Evolutionary conservation across 2,797 vertebrate species (phyloP).

Genomic region (Smutsia gigantea): DNA sequence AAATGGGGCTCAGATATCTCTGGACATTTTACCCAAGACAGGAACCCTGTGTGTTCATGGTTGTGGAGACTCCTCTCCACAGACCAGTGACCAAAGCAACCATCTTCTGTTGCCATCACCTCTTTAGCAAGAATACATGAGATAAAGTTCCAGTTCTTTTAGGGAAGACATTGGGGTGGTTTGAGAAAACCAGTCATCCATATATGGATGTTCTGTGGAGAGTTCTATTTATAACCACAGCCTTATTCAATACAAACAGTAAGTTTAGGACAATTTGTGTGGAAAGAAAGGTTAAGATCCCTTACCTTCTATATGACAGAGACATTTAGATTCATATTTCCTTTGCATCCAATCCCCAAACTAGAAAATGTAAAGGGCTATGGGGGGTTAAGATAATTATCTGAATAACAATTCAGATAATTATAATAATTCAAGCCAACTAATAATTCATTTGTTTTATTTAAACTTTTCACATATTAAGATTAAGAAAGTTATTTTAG

Average conservation of each 20-base stretch:
- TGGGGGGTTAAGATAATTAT: not conserved
- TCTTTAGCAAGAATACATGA: not conserved
- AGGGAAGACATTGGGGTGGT: not conserved
- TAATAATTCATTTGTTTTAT: conserved; percentile 39
- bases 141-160: not conserved
- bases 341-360: not conserved
- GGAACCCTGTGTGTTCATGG: not conserved
- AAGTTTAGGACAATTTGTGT: not conserved
- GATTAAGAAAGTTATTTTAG: not conserved
- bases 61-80: not conserved
- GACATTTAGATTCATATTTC: conserved; percentile 31
- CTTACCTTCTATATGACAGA: not conserved
- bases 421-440: not conserved
- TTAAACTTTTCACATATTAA: not conserved
- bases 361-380: conserved; percentile 11
- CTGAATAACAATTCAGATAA: not conserved
- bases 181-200: conserved; percentile 19
- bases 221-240: conserved; percentile 39
- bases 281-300: not conserved
- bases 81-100: not conserved
- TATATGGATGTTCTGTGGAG: not conserved
- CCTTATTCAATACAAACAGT: conserved; percentile 24
- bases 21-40: not conserved
- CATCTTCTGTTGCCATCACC: not conserved
- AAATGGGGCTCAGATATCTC: not conserved